These are phyloP conservation scores for Cylindroiulus punctatus DNA, from an alignment of 2,888 invertebrate species.

Conservation along the genomic window DNA sequence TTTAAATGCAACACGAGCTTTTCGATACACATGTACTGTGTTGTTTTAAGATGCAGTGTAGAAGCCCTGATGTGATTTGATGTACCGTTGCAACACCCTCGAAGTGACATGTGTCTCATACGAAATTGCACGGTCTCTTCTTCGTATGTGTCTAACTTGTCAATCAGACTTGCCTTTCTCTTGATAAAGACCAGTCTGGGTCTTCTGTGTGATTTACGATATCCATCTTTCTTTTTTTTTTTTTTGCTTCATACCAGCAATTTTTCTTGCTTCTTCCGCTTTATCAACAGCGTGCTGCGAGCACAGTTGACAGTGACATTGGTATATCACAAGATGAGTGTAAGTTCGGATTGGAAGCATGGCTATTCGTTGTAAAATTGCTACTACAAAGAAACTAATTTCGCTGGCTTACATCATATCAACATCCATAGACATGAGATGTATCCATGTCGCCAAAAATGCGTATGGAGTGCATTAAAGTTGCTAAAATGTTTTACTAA, in stretches of 20 bases:
- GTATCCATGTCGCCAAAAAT: too few relatives aligned
- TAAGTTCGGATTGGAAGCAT: background rate
- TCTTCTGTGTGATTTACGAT: constrained; percentile 27
- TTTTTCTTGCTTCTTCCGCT: background rate
- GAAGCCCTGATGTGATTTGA: background rate
- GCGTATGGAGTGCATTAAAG: too few relatives aligned
- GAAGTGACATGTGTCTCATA: constrained; percentile 5
- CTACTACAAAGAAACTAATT: too few relatives aligned
- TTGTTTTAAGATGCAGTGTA: background rate
- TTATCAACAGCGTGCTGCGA: background rate
- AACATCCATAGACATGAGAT: too few relatives aligned
- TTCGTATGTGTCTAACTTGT: constrained; percentile 31
- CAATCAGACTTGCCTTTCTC: background rate
- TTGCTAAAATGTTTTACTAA: too few relatives aligned
- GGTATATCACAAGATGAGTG: background rate
- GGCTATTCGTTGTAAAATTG: background rate
- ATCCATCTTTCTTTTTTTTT: background rate
- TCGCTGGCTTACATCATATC: too few relatives aligned
- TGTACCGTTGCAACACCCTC: background rate
- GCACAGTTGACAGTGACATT: background rate
- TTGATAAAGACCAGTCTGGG: background rate
- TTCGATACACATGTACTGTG: background rate
- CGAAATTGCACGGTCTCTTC: constrained; percentile 12
- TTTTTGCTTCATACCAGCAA: background rate
- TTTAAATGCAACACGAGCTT: background rate